Evolutionary conservation across 2,888 invertebrate species (phyloP), one percentile per base, ranked within the genome.

Genomic region (Acleris cristana): DNA sequence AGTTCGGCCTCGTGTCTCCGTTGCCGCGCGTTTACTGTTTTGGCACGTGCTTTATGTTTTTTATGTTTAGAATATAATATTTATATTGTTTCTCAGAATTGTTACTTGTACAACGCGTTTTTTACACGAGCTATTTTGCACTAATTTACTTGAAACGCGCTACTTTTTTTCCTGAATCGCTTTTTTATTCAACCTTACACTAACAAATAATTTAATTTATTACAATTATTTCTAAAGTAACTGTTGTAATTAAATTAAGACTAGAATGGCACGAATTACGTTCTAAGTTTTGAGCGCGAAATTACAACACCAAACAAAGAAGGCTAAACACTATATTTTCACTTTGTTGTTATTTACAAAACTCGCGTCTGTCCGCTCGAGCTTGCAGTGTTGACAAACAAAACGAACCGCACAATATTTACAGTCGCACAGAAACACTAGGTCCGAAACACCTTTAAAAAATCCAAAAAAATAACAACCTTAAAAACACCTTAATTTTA

Each of bases 351-450:
- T 86, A 83, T 83, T 83, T 81, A 83, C 82, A 73, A 67, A 52
- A 23, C 30, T 54, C 26, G 57, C 72, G 73, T 70, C 76, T 56
- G 81, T 90, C 88, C 88, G 90, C 89, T 14, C 40, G 2, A 34
- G 14, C 40, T 40, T 79, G 84, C 75, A 75, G 75, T 92, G 92
- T 92, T 92, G 92, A 91, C 90, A 87, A 92, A 92, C 92, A 91
- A 40, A 40, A 26, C 55, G 40, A 19, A 14, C 55, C 72, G 75
- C 72, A 71, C 70, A 72, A 71, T 74, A 77, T 77, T 70, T 76
- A 77, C 74, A 78, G 56, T 56, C 72, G 71, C 71, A 66, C 70
- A 14, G 14, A 74, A 72, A 80, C 79, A 84, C 64, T 53, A 23
- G 45, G 49, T 55, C 60, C 55, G 51, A 56, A 19, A 23, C 56